A percentile compares a stretch with the other conserved stretches of the same genome.
phyloP scores from a whole-genome alignment of 2,888 invertebrate species.

The Drosophila gaucha region DNA sequence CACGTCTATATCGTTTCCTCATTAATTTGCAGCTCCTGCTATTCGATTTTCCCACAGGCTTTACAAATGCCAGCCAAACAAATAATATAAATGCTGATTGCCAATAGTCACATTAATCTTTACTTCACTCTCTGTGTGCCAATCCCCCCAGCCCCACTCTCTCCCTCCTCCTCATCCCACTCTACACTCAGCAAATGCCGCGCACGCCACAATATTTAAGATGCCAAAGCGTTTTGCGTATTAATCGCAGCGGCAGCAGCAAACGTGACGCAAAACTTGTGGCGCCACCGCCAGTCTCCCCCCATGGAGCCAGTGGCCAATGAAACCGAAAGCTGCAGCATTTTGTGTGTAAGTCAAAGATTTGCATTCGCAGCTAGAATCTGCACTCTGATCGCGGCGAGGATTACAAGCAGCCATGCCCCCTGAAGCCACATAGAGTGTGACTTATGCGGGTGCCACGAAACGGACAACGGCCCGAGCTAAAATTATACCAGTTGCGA shows the following conservation, averaged over 20 bases:
- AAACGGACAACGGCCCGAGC: constrained; percentile 39
- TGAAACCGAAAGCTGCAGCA: constrained; percentile 59
- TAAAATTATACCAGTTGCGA: constrained; percentile 66
- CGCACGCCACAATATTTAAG: constrained; percentile 79
- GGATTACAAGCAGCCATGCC: constrained; percentile 40
- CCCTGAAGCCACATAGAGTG: constrained; percentile 46
- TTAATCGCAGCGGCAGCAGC: constrained; percentile 62
- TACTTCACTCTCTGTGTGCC: constrained; percentile 1
- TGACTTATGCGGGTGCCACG: constrained; percentile 77
- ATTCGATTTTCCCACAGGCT: constrained; percentile 25
- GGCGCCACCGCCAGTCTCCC: constrained; percentile 61
- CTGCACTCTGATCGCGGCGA: constrained; percentile 39
- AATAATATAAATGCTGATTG: constrained; percentile 76
- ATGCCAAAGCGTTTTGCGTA: constrained; percentile 80
- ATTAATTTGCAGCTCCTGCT: constrained; percentile 25
- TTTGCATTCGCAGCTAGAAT: constrained; percentile 63
- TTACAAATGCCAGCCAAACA: constrained; percentile 65
- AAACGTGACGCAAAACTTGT: constrained; percentile 71
- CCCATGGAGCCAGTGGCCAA: constrained; percentile 29
- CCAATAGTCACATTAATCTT: constrained; percentile 75
- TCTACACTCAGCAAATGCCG: constrained; percentile 66
- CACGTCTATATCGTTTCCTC: constrained; percentile 13
- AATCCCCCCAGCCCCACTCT: constrained; percentile 5
- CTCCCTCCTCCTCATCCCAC: background rate
- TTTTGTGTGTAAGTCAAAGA: constrained; percentile 51